Evolutionary conservation across 2,888 invertebrate species (phyloP), one percentile per base, ranked within the genome.

Genomic region (Halictus ligatus): DNA sequence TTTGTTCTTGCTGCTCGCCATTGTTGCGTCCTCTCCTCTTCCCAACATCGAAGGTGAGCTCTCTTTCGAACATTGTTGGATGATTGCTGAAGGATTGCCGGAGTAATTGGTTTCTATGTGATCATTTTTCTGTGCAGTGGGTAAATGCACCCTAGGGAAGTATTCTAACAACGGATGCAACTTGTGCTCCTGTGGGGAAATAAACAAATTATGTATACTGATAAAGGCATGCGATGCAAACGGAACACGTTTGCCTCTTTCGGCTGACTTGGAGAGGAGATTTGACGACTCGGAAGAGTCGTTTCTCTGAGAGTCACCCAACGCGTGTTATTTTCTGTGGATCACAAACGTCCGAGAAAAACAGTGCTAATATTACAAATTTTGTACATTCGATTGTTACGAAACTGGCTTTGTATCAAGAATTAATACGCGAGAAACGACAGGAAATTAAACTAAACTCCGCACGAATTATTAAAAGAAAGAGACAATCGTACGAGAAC

Each of bases 111-210:
- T n/a, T n/a, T 12, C n/a, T n/a, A 58, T n/a, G n/a, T n/a, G 4
- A 12, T n/a, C n/a, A n/a, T 58, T n/a, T 58, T 58, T n/a, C n/a
- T 3, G n/a, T n/a, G 2, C 25, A 79, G 60, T 2, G 7, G 25
- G 12, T 7, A 48, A 13, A 74, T 79, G 79, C 40, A 5, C 15
- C 15, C 8, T 0, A 0, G 40, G 64, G 1, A 18, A 25, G 74
- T 18, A 2, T 0, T 74, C 25, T 15, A 0, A 12, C 40, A 64
- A 79, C 18, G 74, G 74, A 12, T 79, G 79, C 48, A 79, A 79
- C 21, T 29, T 1, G 29, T 29, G 29, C 29, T 2, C 29, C 29
- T 29, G 29, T 29, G 29, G 29, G 29, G 29, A 29, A 29, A 1
- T 29, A 29, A 2, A 2, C 29, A 2, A 1, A 29, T 29, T 2